A percentile compares a stretch with the other conserved stretches of the same genome.
These are phyloP conservation scores for Dicycla oo DNA, from an alignment of 2,888 invertebrate species.

Conservation along the genomic window DNA sequence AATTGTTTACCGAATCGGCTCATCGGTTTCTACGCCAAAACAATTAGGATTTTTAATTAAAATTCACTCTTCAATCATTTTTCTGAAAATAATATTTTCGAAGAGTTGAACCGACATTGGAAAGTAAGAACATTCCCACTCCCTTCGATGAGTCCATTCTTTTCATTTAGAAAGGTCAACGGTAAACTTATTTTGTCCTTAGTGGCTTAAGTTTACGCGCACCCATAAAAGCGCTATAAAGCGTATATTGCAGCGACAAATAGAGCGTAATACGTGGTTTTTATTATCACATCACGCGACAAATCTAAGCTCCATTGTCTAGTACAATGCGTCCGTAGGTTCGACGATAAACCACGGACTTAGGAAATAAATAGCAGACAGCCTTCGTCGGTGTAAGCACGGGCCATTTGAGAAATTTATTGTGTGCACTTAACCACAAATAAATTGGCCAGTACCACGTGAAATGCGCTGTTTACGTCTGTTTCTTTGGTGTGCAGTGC, in stretches of 20 bases:
- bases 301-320: constrained; percentile 82
- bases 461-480: constrained; percentile 76
- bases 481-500: constrained; percentile 72
- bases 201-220: constrained; percentile 73
- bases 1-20: constrained; percentile 78
- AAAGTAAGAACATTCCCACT: constrained; percentile 54
- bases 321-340: constrained; percentile 79
- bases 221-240: constrained; percentile 74
- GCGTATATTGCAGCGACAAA: constrained; percentile 77
- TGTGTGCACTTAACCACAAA: constrained; percentile 89
- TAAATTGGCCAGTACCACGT: constrained; percentile 87
- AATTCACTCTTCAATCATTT: constrained; percentile 69
- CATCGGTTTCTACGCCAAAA: constrained; percentile 72
- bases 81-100: constrained; percentile 66
- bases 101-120: constrained; percentile 57
- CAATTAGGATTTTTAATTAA: constrained; percentile 76
- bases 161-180: constrained; percentile 64
- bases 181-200: constrained; percentile 59
- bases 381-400: constrained; percentile 85
- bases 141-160: constrained; percentile 31
- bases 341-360: constrained; percentile 82
- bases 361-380: constrained; percentile 88
- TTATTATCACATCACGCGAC: constrained; percentile 81
- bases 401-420: constrained; percentile 90
- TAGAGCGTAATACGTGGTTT: constrained; percentile 76